A percentile compares a stretch with the other conserved stretches of the same genome.
These are phyloP conservation scores for Temnothorax longispinosus DNA, from an alignment of 1,140 invertebrate genomes.

Conservation along the genomic window DNA sequence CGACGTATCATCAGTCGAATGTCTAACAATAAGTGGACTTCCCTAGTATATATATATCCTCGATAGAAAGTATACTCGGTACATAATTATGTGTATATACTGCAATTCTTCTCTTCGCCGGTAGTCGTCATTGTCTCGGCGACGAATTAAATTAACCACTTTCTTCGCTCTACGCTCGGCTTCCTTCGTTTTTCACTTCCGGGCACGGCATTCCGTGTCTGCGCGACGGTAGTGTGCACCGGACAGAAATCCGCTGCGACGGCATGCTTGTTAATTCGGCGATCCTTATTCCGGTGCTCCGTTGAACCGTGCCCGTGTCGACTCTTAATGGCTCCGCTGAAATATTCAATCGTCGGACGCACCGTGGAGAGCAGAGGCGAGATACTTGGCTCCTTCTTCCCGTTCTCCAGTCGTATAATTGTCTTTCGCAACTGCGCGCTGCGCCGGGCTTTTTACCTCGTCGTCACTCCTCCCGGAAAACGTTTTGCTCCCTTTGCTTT, in stretches of 20 bases:
- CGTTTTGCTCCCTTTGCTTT: not conserved
- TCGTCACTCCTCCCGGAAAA: not conserved
- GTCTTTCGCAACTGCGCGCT: conserved; percentile 46
- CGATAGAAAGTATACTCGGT: conserved; percentile 30
- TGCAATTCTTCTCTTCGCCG: not conserved
- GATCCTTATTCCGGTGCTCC: conserved; percentile 45
- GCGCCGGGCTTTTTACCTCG: conserved; percentile 35
- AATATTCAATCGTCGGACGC: conserved; percentile 60
- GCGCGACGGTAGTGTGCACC: not conserved
- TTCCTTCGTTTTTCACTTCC: conserved; percentile 36
- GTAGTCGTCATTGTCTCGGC: conserved; percentile 39
- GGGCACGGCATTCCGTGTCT: conserved; percentile 14
- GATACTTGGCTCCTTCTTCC: not conserved
- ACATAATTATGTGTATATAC: conserved; percentile 14
- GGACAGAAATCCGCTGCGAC: conserved; percentile 27
- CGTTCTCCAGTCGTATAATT: conserved; percentile 39
- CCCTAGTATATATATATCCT: not conserved
- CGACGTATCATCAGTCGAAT: not conserved
- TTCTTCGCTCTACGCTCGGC: conserved; percentile 46
- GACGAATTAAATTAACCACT: conserved; percentile 58
- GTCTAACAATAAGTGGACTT: not conserved
- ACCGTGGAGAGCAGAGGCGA: conserved; percentile 26
- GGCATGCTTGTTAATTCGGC: conserved; percentile 64
- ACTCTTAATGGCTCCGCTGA: conserved; percentile 64
- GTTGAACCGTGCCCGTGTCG: conserved; percentile 51